Percentiles rank a stretch among this genome's conserved stretches.
Evolutionary conservation across 2,888 invertebrate genomes (phyloP).

Genomic region (Apodemia duryi): DNA sequence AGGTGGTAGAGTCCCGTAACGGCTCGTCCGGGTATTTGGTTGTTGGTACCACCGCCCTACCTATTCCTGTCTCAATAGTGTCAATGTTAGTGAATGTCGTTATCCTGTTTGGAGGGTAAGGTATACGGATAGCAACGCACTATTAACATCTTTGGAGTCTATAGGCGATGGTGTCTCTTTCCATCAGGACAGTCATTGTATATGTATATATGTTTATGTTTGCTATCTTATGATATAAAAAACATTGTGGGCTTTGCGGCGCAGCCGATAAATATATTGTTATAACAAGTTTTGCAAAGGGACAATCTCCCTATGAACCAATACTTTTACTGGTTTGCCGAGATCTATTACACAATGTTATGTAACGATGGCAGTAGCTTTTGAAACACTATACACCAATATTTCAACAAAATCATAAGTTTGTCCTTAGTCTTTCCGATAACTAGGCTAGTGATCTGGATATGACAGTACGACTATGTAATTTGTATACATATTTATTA

Average conservation of each 20-base stretch:
- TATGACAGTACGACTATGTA: background rate
- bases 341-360: constrained; percentile 4
- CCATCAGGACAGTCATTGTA: too few relatives aligned
- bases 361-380: background rate
- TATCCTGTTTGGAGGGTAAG: too few relatives aligned
- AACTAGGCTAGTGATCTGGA: background rate
- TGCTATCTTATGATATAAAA: too few relatives aligned
- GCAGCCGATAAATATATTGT: background rate
- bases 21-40: too few relatives aligned
- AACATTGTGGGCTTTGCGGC: background rate
- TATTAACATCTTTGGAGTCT: too few relatives aligned
- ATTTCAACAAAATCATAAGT: constrained; percentile 5
- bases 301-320: constrained; percentile 2
- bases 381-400: background rate
- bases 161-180: too few relatives aligned
- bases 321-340: background rate
- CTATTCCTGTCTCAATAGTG: too few relatives aligned
- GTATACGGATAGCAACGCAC: too few relatives aligned
- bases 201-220: too few relatives aligned
- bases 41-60: too few relatives aligned
- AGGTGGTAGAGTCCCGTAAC: too few relatives aligned
- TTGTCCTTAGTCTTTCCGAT: background rate
- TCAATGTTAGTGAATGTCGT: too few relatives aligned
- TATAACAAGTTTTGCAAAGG: constrained; percentile 2
- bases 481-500: background rate